Conservation (phyloP, 2,888 invertebrate species). For the Eulithis prunata region DNA sequence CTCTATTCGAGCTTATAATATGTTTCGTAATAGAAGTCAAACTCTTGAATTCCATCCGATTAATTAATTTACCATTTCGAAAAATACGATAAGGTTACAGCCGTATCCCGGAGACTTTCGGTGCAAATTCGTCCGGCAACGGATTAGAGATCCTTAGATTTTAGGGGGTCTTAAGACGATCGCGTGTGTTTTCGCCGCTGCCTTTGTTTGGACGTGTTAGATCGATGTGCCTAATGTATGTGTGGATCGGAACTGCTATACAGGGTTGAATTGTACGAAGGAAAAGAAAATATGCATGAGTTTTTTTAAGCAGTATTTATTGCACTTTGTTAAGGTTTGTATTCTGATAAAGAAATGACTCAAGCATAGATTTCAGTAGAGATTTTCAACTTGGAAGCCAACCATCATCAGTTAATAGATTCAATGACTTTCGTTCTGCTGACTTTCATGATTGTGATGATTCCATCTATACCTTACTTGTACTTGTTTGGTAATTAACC, state of each 20-base stretch:
- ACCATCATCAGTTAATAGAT: too few relatives aligned
- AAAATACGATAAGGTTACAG: constrained; percentile 9
- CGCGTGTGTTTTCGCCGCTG: constrained; percentile 73
- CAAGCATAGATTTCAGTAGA: too few relatives aligned
- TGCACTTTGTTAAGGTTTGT: too few relatives aligned
- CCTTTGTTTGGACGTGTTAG: constrained; percentile 79
- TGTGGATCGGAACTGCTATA: constrained; percentile 73
- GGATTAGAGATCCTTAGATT: constrained; percentile 48
- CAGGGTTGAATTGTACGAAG: constrained; percentile 11
- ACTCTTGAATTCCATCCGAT: background rate
- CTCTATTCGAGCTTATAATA: too few relatives aligned
- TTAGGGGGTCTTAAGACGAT: constrained; percentile 63
- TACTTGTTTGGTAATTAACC: too few relatives aligned
- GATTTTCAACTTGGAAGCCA: too few relatives aligned
- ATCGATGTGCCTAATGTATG: constrained; percentile 81
- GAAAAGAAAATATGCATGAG: background rate
- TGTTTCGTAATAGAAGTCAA: too few relatives aligned
- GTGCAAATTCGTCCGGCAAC: constrained; percentile 25
- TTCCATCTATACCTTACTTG: too few relatives aligned
- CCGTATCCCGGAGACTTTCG: constrained; percentile 17
- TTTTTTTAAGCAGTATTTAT: too few relatives aligned
- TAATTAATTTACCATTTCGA: constrained; percentile 9
- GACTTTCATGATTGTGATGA: too few relatives aligned
- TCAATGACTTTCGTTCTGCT: too few relatives aligned
- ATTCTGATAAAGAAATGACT: too few relatives aligned